These are phyloP conservation scores for Mastigias papua DNA, from an alignment of 30 jellyfish, hydroid and myxozoan genomes.

Conservation along the genomic window DNA sequence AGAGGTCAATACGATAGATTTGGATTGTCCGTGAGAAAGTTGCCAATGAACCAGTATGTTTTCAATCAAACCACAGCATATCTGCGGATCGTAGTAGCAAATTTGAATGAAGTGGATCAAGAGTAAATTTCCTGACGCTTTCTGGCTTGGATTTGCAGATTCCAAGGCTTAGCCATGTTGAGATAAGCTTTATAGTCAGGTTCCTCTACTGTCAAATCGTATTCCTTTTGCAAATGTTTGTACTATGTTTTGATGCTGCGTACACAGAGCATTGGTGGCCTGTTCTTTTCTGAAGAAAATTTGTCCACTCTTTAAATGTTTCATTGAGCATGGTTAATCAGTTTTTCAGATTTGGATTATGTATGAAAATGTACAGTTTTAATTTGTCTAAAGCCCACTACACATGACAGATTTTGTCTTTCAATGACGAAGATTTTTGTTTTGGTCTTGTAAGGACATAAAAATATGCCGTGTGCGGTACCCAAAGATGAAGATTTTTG, in stretches of 20 bases:
- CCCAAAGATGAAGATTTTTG: too few relatives aligned
- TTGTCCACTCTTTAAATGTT: too few relatives aligned
- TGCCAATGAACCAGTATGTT: constrained; percentile 4
- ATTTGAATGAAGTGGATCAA: constrained; percentile 16
- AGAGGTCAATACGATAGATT: constrained; percentile 7
- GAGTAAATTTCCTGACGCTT: constrained; percentile 12
- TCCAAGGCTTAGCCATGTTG: neutral
- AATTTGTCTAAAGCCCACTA: too few relatives aligned
- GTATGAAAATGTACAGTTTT: neutral
- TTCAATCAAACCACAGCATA: constrained; percentile 13
- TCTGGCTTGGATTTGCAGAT: neutral
- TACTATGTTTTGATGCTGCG: neutral
- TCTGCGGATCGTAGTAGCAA: neutral
- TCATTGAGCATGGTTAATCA: too few relatives aligned
- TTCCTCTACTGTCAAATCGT: neutral
- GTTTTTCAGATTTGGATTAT: neutral
- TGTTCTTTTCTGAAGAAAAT: neutral
- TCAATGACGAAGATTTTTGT: too few relatives aligned
- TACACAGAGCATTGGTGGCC: constrained; percentile 10
- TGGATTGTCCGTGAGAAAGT: constrained; percentile 58
- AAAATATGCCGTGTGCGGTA: too few relatives aligned
- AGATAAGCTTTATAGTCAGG: neutral
- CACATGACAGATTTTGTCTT: too few relatives aligned
- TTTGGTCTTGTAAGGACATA: too few relatives aligned
- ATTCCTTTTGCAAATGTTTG: neutral